Evolutionary conservation across 2,888 invertebrate species (phyloP), one percentile per base, ranked within the genome.

Genomic region (Drosophila neonasuta): DNA sequence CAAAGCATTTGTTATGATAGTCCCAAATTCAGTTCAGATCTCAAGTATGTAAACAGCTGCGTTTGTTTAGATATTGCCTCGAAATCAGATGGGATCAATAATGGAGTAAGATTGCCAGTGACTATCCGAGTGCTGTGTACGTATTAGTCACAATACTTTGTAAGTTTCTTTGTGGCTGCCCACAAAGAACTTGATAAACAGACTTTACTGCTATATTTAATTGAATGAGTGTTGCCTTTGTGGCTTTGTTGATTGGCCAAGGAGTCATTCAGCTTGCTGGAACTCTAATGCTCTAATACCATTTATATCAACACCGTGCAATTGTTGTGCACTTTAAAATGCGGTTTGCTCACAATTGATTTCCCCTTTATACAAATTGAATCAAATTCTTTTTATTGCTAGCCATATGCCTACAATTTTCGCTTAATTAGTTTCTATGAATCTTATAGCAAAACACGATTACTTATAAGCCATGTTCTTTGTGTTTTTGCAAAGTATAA

Each of bases 11-110:
- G 36, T 57, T 71, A 48, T 52, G 30, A 17, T 54, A 66, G 59
- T 34, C 55, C 50, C 11, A 32, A 57, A 13, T 50, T 56, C 46
- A 36, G 32, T 44, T 42, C 42, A 44, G 11, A 44, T 24, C 45
- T 68, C 17, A 48, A 69, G 56, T 39, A 57, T 50, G 68, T 73
- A 71, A 72, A 61, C 59, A 66, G 46, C 59, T 32, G 24, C 13
- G 20, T 41, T 41, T 56, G 42, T 72, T 65, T 34, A 30, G 41
- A 29, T 20, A 11, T 32, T 49, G 45, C 17, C 3, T 6, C 20
- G 24, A 3, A 46, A 3, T 32, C 49, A 5, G 39, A 39, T 41
- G 20, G 45, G 32, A 17, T 66, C 34, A 15, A 42, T 45, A 15
- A 49, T 45, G 15, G n/a, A 46, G 15, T n/a, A 45, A 52, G 17